Evolutionary conservation across 2,888 invertebrate genomes (phyloP).

Genomic region (Xestoiulus laeticollis): DNA sequence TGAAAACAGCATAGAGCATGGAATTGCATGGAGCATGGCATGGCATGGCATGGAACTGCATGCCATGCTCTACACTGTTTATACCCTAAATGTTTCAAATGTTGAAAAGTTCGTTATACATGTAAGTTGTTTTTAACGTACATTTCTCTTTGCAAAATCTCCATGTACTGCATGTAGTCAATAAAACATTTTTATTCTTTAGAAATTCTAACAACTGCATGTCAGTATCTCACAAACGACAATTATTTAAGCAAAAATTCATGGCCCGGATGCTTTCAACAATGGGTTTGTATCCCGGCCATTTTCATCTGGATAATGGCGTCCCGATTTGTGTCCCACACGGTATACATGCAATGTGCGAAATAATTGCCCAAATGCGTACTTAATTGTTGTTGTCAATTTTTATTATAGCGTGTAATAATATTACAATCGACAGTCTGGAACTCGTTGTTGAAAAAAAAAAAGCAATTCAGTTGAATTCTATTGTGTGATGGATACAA

Average conservation of each 20-base stretch:
- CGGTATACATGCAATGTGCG: slow-evolving; percentile 16
- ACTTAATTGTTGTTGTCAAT: slow-evolving; percentile 17
- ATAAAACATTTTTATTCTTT: not conserved
- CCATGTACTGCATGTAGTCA: not conserved
- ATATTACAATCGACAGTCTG: slow-evolving; percentile 26
- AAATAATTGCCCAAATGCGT: not conserved
- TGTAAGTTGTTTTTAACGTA: too few species aligned
- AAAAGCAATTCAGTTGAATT: not conserved
- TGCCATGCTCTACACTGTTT: too few species aligned
- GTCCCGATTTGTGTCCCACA: slow-evolving; percentile 12
- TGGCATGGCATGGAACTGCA: too few species aligned
- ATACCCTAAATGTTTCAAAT: too few species aligned
- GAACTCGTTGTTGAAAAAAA: not conserved
- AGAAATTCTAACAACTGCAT: not conserved
- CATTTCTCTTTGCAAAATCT: not conserved
- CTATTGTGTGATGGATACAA: not conserved
- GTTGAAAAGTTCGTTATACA: too few species aligned
- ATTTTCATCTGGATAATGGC: slow-evolving; percentile 26
- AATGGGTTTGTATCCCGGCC: slow-evolving; percentile 1
- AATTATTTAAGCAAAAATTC: not conserved
- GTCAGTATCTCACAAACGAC: slow-evolving; percentile 11
- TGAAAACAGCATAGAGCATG: too few species aligned
- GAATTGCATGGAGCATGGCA: too few species aligned
- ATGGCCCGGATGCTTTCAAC: slow-evolving; percentile 10
- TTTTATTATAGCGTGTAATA: slow-evolving; percentile 26